phyloP scores from a whole-genome alignment of 2,113 vertebrate genomes.

The Limanda limanda region DNA sequence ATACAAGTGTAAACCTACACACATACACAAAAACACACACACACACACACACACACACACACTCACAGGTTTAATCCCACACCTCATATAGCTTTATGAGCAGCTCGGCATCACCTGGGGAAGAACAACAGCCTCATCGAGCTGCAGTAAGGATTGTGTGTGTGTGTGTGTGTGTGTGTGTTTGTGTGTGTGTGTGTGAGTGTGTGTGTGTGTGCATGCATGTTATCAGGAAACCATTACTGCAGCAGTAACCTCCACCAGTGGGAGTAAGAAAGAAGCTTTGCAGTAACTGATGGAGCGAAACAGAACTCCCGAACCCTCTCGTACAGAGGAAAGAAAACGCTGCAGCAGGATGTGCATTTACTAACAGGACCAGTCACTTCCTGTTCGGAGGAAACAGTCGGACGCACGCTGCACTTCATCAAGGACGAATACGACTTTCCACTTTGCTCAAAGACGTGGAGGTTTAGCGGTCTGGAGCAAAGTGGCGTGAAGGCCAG shows the following conservation, averaged over 20 bases:
- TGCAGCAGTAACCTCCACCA: constrained; percentile 2
- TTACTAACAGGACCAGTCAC: not conserved
- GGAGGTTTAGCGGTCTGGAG: constrained; percentile 4
- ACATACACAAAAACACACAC: not conserved
- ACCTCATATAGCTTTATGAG: constrained; percentile 46
- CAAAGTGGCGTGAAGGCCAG: constrained; percentile 25
- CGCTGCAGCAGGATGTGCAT: not conserved
- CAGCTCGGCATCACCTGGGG: constrained; percentile 25
- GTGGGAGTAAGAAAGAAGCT: not conserved
- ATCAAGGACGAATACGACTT: no score
- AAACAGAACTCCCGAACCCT: constrained; percentile 14
- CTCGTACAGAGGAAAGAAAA: not conserved
- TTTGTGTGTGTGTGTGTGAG: constrained; percentile 6
- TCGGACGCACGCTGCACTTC: not conserved
- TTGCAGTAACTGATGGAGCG: constrained; percentile 19
- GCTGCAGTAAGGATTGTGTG: constrained; percentile 13
- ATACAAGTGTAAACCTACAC: not conserved
- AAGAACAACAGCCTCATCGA: constrained; percentile 11
- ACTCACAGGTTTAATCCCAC: not conserved
- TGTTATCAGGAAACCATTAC: constrained; percentile 41
- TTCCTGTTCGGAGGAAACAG: not conserved
- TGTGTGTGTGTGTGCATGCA: constrained; percentile 1
- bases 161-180: constrained; percentile 20
- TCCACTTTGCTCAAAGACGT: not conserved
- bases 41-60: not conserved